Evolutionary conservation across 2,888 invertebrate species (phyloP).

Genomic region (Leptinotarsa peninsularis): DNA sequence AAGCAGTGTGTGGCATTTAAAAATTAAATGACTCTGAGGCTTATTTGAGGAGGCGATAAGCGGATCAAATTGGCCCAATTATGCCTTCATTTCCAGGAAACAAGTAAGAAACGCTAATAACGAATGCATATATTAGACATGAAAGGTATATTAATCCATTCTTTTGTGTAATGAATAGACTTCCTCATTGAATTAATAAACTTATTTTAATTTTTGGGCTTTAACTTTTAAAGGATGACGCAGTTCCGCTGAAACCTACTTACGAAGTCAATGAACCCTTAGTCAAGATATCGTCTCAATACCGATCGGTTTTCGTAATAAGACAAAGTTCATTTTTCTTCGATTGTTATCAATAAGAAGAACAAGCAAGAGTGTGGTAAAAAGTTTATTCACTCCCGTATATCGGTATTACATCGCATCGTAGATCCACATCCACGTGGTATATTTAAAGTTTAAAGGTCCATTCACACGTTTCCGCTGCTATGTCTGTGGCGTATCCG

Average conservation of each 20-base stretch:
- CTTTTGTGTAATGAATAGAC: slow-evolving; percentile 20
- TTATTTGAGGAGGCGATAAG: slow-evolving; percentile 33
- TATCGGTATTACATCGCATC: background rate
- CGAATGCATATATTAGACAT: slow-evolving; percentile 17
- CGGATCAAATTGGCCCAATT: slow-evolving; percentile 34
- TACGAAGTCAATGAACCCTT: slow-evolving; percentile 15
- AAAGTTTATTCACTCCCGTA: background rate
- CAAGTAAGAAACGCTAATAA: slow-evolving; percentile 20
- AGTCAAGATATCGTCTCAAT: background rate
- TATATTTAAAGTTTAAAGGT: slow-evolving; percentile 6
- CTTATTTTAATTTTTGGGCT: slow-evolving; percentile 21
- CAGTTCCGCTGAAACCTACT: slow-evolving; percentile 20
- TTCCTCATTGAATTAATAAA: slow-evolving; percentile 18
- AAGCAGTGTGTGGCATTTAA: slow-evolving; percentile 22
- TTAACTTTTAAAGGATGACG: slow-evolving; percentile 23
- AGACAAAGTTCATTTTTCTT: slow-evolving; percentile 14
- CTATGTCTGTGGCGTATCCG: background rate
- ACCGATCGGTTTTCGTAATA: slow-evolving; percentile 12
- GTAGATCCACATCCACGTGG: slow-evolving; percentile 9
- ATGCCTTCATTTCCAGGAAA: slow-evolving; percentile 24
- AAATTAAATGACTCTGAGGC: slow-evolving; percentile 20
- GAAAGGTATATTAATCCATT: slow-evolving; percentile 25
- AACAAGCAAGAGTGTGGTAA: slow-evolving; percentile 4
- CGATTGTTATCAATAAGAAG: background rate
- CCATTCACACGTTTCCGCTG: slow-evolving; percentile 2